Conservation (phyloP, 2,888 invertebrate genomes). For the Lysandra coridon region DNA sequence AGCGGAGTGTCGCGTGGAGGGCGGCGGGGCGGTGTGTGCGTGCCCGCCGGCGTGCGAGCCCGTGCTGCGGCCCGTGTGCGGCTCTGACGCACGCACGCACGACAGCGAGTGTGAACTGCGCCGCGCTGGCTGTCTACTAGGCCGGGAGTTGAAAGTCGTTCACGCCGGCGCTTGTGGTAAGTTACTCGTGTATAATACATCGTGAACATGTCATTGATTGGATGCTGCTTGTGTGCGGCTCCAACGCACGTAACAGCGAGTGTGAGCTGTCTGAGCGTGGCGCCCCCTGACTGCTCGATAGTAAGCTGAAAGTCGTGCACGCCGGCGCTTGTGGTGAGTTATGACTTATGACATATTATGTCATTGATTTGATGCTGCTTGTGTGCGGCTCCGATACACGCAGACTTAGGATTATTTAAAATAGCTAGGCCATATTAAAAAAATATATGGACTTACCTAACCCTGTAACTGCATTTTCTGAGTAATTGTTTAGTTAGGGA, state of each 20-base stretch:
- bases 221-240: slow-evolving; percentile 91
- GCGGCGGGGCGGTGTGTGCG: slow-evolving; percentile 86
- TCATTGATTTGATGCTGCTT: no score
- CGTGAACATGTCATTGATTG: slow-evolving; percentile 47
- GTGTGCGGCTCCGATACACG: no score
- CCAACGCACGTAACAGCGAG: slow-evolving; percentile 83
- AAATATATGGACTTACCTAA: no score
- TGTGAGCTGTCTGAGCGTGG: slow-evolving; percentile 81
- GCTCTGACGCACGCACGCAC: slow-evolving; percentile 91
- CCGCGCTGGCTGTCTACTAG: slow-evolving; percentile 84
- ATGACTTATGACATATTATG: no score
- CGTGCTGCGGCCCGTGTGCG: slow-evolving; percentile 91
- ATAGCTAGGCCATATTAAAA: no score
- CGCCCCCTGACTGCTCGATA: slow-evolving; percentile 83
- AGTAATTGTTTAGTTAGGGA: no score
- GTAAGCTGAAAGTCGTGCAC: slow-evolving; percentile 61
- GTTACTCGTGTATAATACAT: no score
- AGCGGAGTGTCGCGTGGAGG: slow-evolving; percentile 91
- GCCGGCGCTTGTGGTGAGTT: slow-evolving; percentile 71
- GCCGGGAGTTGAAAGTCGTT: slow-evolving; percentile 67
- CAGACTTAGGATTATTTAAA: no score
- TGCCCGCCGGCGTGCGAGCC: slow-evolving; percentile 91
- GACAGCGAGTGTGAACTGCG: slow-evolving; percentile 90
- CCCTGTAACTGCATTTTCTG: no score
- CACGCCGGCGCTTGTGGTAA: slow-evolving; percentile 76